A percentile compares a stretch with the other conserved stretches of the same genome.
Conservation (phyloP, 2,113 vertebrate genomes). For the Semnornis frantzii region DNA sequence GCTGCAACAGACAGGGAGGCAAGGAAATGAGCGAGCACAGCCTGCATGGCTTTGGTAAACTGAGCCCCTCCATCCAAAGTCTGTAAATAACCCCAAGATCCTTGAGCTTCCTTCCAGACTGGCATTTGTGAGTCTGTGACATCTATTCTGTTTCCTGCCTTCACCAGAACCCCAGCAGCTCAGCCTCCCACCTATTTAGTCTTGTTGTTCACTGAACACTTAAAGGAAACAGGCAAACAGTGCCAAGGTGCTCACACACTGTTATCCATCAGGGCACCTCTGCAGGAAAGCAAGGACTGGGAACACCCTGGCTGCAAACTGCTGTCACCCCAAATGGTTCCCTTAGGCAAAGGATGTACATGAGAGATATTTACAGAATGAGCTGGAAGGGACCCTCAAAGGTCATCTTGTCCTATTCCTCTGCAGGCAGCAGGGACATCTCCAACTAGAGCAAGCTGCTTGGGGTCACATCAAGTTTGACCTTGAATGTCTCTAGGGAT, state of each 20-base stretch:
- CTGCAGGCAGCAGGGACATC: too few species aligned
- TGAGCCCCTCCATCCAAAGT: not conserved
- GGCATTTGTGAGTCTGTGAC: too few species aligned
- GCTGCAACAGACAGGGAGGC: not conserved
- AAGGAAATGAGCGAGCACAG: not conserved
- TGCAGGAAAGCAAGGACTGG: not conserved
- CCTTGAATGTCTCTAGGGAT: too few species aligned
- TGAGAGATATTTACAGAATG: not conserved
- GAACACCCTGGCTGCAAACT: not conserved
- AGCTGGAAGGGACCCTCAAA: too few species aligned
- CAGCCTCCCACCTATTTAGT: not conserved
- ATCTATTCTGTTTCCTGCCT: not conserved
- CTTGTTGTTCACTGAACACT: not conserved
- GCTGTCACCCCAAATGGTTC: not conserved
- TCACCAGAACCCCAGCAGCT: not conserved
- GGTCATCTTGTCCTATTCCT: too few species aligned
- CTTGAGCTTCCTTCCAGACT: too few species aligned
- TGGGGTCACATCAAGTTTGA: too few species aligned
- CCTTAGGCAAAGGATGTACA: not conserved
- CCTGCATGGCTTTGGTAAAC: not conserved
- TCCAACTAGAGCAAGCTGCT: too few species aligned
- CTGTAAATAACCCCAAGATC: not conserved
- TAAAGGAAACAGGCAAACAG: not conserved
- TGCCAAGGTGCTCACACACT: fast-evolving
- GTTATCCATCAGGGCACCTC: not conserved